Base-by-base conservation (phyloP, 2,888 invertebrate species). In the Rhamnusium bicolor region DNA sequence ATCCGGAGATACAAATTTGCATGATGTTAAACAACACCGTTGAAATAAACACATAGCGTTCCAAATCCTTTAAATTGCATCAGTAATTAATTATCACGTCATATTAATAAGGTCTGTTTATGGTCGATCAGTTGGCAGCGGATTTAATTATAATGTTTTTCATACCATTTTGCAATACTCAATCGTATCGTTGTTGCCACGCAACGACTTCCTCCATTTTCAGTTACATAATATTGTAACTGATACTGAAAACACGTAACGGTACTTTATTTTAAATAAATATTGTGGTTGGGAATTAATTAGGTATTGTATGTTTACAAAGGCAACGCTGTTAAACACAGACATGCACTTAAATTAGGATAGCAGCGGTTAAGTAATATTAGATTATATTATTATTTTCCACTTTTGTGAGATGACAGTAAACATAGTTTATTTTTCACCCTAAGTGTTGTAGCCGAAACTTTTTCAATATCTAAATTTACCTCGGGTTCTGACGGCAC, bases 91-190 rank as follows among this genome's bases (percentile, higher is more conserved):
- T 60, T 18, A 10, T 60, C 16, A 32, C 58, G 29, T 16, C 16
- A 18, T 16, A 29, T 29, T 14, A 27, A 58, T 58, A 29, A 29
- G 8, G 6, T 12, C 24, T 18, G 8, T 60, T 32, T 60, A 27
- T 60, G 58, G 58, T 60, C 10, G 4, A 32, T 1, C 32, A 29
- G 40, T 40, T 19, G 32, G 8, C 19, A 40, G 32, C 58, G 58
- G 32, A 60, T 60, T 60, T 60, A 40, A 60, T 60, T 32, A 32
- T 32, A 60, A 32, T 40, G 58, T 18, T 60, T 32, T 60, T 60
- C 18, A 18, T 16, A 40, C 32, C 18, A 18, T 60, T 60, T 60
- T 32, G 58, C 58, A 60, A 60, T 32, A 18, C 10, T 40, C 16
- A 29, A 60, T 32, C 29, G 29, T 32, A 60, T 32, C 29, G 29